These are phyloP conservation scores for Shinisaurus crocodilurus DNA, from an alignment of 2,113 vertebrate species.

Conservation along the genomic window DNA sequence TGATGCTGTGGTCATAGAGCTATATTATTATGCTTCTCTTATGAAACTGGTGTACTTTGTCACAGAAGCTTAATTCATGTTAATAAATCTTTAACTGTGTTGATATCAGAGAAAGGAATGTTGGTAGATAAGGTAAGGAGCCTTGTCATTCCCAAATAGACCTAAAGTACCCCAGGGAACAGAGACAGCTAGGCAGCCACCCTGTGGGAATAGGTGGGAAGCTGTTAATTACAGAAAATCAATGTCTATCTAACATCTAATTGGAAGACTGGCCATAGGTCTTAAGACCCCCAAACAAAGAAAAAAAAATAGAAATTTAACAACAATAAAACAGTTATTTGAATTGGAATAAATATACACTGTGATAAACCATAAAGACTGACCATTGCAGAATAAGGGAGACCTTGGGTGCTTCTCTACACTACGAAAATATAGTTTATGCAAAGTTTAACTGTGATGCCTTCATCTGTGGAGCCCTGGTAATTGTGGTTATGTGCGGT, in stretches of 20 bases:
- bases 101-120: too few relatives aligned
- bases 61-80: not conserved
- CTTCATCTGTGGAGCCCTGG: not conserved
- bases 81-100: not conserved
- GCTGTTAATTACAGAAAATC: not conserved
- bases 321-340: not conserved
- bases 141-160: not conserved
- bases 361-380: not conserved
- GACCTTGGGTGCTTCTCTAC: not conserved
- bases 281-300: not conserved
- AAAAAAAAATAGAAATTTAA: not conserved
- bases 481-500: not conserved
- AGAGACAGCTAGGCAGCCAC: too few relatives aligned
- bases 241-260: not conserved
- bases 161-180: not conserved
- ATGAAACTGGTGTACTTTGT: too few relatives aligned
- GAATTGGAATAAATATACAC: not conserved
- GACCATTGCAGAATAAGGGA: not conserved
- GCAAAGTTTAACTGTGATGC: not conserved
- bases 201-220: not conserved
- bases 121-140: not conserved
- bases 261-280: slow-evolving; percentile 19
- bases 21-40: not conserved
- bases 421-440: not conserved
- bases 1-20: too few relatives aligned